phyloP scores from a whole-genome alignment of 2,888 invertebrate genomes.

The Pyrrhia umbra region DNA sequence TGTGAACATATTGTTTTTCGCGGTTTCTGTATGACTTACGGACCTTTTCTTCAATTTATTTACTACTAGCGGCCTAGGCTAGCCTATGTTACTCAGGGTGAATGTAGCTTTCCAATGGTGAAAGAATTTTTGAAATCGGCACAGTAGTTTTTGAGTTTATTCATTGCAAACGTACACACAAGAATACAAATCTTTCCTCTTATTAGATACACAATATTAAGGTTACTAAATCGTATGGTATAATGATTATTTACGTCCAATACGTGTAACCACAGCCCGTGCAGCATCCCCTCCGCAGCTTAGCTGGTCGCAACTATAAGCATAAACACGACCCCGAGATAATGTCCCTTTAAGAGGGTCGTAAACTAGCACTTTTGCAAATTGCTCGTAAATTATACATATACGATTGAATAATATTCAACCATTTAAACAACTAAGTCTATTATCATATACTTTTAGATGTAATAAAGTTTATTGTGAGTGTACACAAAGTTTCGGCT shows the following conservation, averaged over 20 bases:
- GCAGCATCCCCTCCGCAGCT: slow-evolving; percentile 24
- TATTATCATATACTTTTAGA: slow-evolving; percentile 68
- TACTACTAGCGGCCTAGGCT: too few relatives aligned
- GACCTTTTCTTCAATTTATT: too few relatives aligned
- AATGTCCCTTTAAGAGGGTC: slow-evolving; percentile 68
- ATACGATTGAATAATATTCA: slow-evolving; percentile 73
- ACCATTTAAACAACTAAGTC: slow-evolving; percentile 71
- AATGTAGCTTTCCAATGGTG: too few relatives aligned
- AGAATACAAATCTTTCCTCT: too few relatives aligned
- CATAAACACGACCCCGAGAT: slow-evolving; percentile 56
- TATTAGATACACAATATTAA: too few relatives aligned
- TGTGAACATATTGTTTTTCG: neutral
- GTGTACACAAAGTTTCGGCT: slow-evolving; percentile 61
- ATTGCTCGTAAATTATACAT: slow-evolving; percentile 84
- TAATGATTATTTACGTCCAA: slow-evolving; percentile 30
- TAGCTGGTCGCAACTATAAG: slow-evolving; percentile 26
- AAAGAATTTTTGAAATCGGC: too few relatives aligned
- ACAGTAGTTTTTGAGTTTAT: too few relatives aligned
- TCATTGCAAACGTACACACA: too few relatives aligned
- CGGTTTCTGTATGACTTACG: neutral
- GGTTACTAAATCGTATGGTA: slow-evolving; percentile 13
- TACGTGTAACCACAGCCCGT: slow-evolving; percentile 22
- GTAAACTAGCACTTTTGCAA: slow-evolving; percentile 82
- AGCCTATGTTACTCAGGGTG: too few relatives aligned
- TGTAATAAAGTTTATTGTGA: slow-evolving; percentile 70